phyloP scores from a whole-genome alignment of 2,797 vertebrate genomes.

The Somateria mollissima region DNA sequence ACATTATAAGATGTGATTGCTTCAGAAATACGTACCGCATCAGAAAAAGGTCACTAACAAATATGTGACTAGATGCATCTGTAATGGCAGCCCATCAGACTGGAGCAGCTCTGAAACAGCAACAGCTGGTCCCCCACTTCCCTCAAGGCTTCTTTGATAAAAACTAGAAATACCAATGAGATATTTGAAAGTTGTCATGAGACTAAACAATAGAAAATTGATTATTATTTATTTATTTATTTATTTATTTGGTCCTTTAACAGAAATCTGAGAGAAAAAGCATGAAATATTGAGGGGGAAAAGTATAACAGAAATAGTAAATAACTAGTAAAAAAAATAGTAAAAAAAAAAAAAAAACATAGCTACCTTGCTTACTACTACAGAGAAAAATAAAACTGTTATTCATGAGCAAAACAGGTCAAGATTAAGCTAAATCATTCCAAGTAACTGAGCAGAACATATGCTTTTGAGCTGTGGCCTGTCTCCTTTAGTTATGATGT shows the following conservation, averaged over 20 bases:
- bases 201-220: background rate
- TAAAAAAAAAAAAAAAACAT: too few species aligned
- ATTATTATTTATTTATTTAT: background rate
- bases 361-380: background rate
- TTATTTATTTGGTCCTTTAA: background rate
- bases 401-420: background rate
- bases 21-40: conserved; percentile 29
- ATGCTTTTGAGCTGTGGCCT: background rate
- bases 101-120: background rate
- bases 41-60: conserved; percentile 63
- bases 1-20: conserved; percentile 23
- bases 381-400: background rate
- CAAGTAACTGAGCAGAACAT: background rate
- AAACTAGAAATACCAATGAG: background rate
- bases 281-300: background rate
- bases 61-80: conserved; percentile 36
- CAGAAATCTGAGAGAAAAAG: background rate
- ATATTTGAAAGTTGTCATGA: background rate
- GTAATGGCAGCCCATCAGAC: conserved; percentile 5
- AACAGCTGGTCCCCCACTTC: conserved; percentile 1
- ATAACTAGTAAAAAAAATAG: too few species aligned
- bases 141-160: background rate
- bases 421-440: background rate
- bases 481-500: background rate
- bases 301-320: background rate